phyloP scores from a whole-genome alignment of 2,888 invertebrate species.

The Conomelus anceps region DNA sequence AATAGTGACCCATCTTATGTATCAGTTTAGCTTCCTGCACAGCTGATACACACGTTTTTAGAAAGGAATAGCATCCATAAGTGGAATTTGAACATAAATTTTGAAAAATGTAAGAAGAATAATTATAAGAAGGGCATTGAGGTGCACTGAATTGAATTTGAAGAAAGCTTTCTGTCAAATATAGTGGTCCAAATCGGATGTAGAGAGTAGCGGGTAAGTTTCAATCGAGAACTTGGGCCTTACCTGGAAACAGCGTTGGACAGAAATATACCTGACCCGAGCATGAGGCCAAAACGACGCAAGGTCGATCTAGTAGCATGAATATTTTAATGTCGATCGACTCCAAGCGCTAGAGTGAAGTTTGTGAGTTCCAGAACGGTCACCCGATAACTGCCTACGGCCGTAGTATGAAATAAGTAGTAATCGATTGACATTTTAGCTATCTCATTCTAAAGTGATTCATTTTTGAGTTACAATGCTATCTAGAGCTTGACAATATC shows the following conservation, averaged over 20 bases:
- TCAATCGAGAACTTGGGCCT: background rate
- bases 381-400: background rate
- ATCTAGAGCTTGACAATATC: no score
- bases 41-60: no score
- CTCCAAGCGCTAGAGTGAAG: background rate
- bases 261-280: background rate
- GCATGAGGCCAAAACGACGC: background rate
- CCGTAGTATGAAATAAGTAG: background rate
- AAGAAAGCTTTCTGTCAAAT: no score
- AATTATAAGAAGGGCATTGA: no score
- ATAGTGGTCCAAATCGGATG: no score
- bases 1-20: no score
- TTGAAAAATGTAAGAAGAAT: no score
- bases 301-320: background rate
- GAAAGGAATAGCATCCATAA: no score
- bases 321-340: background rate
- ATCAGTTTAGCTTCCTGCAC: no score
- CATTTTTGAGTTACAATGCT: background rate
- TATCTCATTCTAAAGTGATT: background rate
- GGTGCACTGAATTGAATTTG: no score
- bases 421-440: background rate
- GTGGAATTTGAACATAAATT: no score
- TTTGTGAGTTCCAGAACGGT: background rate
- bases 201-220: no score
- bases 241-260: background rate